A percentile compares a stretch with the other conserved stretches of the same genome.
Evolutionary conservation across 53 echinoderm and acorn worm species (phyloP).

Genomic region (Actinopyga echinites): DNA sequence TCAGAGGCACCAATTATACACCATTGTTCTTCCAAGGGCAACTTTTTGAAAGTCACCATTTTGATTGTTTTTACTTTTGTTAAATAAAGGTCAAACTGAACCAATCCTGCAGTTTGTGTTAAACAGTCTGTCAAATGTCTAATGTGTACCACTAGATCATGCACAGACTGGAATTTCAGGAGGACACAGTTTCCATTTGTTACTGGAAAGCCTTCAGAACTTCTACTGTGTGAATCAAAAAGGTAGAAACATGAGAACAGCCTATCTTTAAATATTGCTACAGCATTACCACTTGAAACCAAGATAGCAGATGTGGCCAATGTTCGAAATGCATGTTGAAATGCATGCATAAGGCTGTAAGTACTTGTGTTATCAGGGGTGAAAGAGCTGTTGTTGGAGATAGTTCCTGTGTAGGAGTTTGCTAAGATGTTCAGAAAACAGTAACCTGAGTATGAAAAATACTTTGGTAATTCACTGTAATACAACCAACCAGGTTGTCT

Average conservation of each 20-base stretch:
- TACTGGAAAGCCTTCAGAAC: background rate
- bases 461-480: background rate
- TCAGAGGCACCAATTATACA: background rate
- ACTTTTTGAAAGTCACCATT: background rate
- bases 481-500: background rate
- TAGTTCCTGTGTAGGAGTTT: background rate
- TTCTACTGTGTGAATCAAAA: background rate
- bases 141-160: background rate
- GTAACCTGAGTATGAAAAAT: background rate
- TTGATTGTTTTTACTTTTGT: background rate
- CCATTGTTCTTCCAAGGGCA: background rate
- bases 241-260: background rate
- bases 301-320: background rate
- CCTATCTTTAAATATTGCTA: background rate
- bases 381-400: background rate
- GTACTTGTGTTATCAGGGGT: background rate
- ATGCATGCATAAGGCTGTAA: background rate
- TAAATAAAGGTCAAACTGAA: background rate
- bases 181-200: background rate
- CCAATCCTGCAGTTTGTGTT: background rate
- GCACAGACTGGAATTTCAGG: background rate
- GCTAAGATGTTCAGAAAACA: background rate
- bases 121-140: background rate
- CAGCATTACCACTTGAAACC: background rate
- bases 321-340: background rate